Conservation (phyloP, 1,140 invertebrate species). For the Branchinecta lindahli region DNA sequence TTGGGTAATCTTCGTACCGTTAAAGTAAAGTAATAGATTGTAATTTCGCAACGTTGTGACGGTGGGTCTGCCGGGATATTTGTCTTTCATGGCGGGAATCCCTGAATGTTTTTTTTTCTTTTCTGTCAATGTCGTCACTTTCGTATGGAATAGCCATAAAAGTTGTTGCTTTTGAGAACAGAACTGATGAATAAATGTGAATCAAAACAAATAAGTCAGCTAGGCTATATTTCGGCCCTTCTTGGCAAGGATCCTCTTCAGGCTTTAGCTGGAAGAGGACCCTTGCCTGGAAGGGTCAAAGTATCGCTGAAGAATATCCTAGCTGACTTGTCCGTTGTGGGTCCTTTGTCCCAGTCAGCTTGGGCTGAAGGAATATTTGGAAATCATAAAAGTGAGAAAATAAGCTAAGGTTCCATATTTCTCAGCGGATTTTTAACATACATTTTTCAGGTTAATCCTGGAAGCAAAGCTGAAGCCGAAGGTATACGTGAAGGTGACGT, state of each 20-base stretch:
- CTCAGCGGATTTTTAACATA: constrained; percentile 26
- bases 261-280: no score
- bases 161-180: neutral
- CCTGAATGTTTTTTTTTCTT: neutral
- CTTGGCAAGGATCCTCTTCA: no score
- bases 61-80: no score
- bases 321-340: no score
- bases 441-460: constrained; percentile 53
- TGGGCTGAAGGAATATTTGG: no score
- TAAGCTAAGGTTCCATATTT: no score
- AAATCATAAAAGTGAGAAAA: no score
- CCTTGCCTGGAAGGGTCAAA: no score
- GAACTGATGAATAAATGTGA: neutral
- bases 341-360: no score
- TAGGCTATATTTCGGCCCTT: no score
- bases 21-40: neutral
- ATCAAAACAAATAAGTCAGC: constrained; percentile 3
- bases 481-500: constrained; percentile 62
- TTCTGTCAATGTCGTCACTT: neutral
- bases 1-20: neutral
- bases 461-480: constrained; percentile 55
- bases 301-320: no score
- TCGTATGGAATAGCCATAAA: neutral
- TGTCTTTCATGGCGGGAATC: neutral
- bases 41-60: neutral